Evolutionary conservation across 2,797 vertebrate species (phyloP), one percentile per base, ranked within the genome.

Genomic region (Ispidina picta): DNA sequence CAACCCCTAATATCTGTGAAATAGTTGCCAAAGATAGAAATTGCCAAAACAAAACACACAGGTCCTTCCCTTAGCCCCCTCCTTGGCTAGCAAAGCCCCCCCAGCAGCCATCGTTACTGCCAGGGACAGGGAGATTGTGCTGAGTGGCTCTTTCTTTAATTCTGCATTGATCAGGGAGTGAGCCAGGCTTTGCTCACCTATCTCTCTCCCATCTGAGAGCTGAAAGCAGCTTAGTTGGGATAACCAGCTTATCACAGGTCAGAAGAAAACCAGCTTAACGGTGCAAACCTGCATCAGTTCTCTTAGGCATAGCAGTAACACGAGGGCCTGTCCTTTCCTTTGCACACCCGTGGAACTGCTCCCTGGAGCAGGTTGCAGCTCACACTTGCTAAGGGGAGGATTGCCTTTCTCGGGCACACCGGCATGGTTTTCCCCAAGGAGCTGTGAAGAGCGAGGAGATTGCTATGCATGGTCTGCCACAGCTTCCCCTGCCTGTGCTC

Each of bases 211-310:
- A 77, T 92, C 88, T 39, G 80, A 75, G 55, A 87, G 62, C 84
- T 90, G 44, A 94, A 96, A 93, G 73, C 91, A 80, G 85, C 88
- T 96, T 95, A 92, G 64, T 14, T 72, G 68, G 51, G 89, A 89
- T 89, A 95, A 79, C 78, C 87, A 87, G 80, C 62, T 95, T 89
- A 92, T n/a, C 83, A 59, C 43, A 76, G 91, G 93, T 88, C 93
- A 87, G 51, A 94, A 78, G 71, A 79, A 91, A 89, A 88, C 41
- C 70, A 90, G 83, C 59, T 88, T 94, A 88, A 69, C 70, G 59
- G 26, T 46, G 54, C 75, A 88, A 90, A 74, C 75, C 91, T 72
- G 74, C 59, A 68, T 86, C 82, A 89, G 70, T 90, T 84, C 90
- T 75, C 80, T 77, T 88, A 88, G 70, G 46, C 84, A 44, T 20